A percentile compares a stretch with the other conserved stretches of the same genome.
phyloP scores from a whole-genome alignment of 2,113 vertebrate genomes.

The Petrocephalus microphthalmus region DNA sequence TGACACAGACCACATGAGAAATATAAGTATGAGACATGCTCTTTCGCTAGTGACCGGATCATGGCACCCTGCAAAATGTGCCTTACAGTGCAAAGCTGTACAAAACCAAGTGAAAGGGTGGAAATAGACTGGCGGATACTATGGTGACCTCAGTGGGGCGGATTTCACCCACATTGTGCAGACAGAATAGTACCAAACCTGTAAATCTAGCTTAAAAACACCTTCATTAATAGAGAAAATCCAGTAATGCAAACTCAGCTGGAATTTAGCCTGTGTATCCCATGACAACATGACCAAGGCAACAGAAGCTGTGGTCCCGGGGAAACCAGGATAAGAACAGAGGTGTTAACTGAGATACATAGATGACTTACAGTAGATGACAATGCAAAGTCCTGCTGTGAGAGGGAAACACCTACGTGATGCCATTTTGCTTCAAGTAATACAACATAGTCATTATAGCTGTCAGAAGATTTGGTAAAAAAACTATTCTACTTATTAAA shows the following conservation, averaged over 20 bases:
- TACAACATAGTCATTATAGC: background rate
- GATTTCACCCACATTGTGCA: slow-evolving; percentile 1
- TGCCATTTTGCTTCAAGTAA: background rate
- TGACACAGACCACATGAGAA: slow-evolving; percentile 52
- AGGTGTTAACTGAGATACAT: background rate
- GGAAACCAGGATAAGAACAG: background rate
- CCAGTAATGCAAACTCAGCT: background rate
- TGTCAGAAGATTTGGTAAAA: background rate
- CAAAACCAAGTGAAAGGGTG: slow-evolving; percentile 29
- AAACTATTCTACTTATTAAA: background rate
- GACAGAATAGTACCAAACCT: background rate
- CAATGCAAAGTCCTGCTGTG: background rate
- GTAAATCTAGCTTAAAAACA: background rate
- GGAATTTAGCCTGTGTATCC: background rate
- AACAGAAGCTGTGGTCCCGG: background rate
- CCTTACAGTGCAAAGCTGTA: slow-evolving; percentile 9
- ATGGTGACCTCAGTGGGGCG: background rate
- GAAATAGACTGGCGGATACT: background rate
- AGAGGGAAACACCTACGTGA: background rate
- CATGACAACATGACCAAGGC: background rate
- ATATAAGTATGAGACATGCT: slow-evolving; percentile 62
- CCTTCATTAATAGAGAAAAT: background rate
- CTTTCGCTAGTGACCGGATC: slow-evolving; percentile 47
- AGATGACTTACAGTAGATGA: background rate
- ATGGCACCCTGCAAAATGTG: slow-evolving; percentile 31